A percentile compares a stretch with the other conserved stretches of the same genome.
Evolutionary conservation across 2,888 invertebrate genomes (phyloP).

Genomic region (Amphimallon solstitiale): DNA sequence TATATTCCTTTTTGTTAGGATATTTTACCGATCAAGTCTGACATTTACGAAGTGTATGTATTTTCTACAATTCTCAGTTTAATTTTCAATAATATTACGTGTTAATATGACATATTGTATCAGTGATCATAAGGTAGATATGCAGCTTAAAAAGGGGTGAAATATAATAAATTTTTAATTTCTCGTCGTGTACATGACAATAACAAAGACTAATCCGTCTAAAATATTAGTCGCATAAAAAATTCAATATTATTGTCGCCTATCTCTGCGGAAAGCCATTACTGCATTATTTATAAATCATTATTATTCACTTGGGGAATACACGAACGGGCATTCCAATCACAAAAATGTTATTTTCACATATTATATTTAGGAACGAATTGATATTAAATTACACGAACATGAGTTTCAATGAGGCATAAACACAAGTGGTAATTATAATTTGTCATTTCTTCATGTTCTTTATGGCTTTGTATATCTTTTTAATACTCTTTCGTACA

Average conservation of each 20-base stretch:
- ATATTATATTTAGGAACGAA: slow-evolving; percentile 14
- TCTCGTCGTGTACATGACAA: slow-evolving; percentile 5
- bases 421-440: slow-evolving; percentile 15
- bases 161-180: slow-evolving; percentile 37
- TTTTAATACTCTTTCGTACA: neutral
- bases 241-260: slow-evolving; percentile 48
- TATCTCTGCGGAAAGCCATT: slow-evolving; percentile 43
- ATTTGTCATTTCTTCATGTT: slow-evolving; percentile 26
- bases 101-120: too few relatives aligned
- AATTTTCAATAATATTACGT: too few relatives aligned
- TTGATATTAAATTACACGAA: slow-evolving; percentile 30
- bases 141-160: neutral
- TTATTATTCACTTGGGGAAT: slow-evolving; percentile 20
- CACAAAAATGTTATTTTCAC: slow-evolving; percentile 29
- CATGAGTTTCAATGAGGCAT: slow-evolving; percentile 18
- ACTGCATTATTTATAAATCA: slow-evolving; percentile 48
- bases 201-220: slow-evolving; percentile 36
- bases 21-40: too few relatives aligned
- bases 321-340: neutral
- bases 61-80: too few relatives aligned
- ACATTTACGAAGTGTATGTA: too few relatives aligned
- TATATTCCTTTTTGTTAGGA: too few relatives aligned
- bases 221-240: slow-evolving; percentile 42
- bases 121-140: neutral
- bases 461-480: slow-evolving; percentile 6